Evolutionary conservation across 2,888 invertebrate genomes (phyloP), one percentile per base, ranked within the genome.

Genomic region (Drosophila aldrichi): DNA sequence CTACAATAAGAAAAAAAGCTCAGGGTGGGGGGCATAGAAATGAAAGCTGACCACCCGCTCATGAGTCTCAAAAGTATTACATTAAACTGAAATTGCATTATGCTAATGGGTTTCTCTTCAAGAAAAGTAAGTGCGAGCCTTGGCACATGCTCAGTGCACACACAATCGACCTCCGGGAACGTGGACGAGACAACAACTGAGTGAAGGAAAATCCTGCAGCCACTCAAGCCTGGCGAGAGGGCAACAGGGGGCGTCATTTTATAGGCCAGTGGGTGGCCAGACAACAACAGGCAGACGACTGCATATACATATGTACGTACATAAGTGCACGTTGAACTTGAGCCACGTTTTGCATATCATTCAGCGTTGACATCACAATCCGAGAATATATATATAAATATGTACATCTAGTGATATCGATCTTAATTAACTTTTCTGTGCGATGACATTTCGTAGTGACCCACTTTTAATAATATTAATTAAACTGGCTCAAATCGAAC

Each of bases 301-400:
- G 22, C 34, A 48, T 16, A 14, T 7, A 22, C 29, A 22, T 6
- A 51, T 9, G 10, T 7, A 20, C 29, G 20, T 5, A 51, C 9
- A 52, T 6, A 78, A 89, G 78, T 85, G 88, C 86, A 77, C 60
- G 83, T 84, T 89, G 88, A 89, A 88, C 88, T 88, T 88, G 89
- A 79, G 60, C 25, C 70, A 58, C 51, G 38, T 69, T 71, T 56
- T 62, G 52, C 66, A 60, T 49, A 58, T 56, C 62, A 41, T 25
- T 58, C 40, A 49, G 51, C 60, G 56, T 63, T 76, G 78, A 70
- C 78, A 78, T 72, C 72, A 78, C 55, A 49, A 29, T 56, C n/a
- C 25, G n/a, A 16, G 25, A n/a, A 32, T 34, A 38, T 12, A 38
- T 12, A 20, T 12, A 29, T 41, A 41, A 25, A 25, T 25, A 2